Conservation (phyloP, 2,888 invertebrate species). For the Cloeon dipterum region DNA sequence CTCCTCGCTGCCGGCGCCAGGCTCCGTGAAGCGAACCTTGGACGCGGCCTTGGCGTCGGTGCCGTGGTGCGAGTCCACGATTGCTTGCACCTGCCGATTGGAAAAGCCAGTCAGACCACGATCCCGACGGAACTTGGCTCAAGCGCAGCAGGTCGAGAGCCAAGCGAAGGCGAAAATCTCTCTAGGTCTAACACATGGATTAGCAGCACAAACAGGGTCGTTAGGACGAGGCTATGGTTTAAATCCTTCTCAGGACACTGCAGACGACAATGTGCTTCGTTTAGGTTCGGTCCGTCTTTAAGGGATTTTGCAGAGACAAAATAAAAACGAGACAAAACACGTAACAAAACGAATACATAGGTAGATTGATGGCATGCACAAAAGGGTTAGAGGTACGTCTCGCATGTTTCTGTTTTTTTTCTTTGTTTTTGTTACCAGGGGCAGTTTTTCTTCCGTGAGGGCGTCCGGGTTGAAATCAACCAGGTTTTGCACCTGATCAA, state of each 20-base stretch:
- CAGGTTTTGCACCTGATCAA: slow-evolving; percentile 45
- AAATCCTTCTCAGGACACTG: too few relatives aligned
- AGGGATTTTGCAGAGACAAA: too few relatives aligned
- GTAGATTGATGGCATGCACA: not conserved
- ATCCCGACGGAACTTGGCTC: slow-evolving; percentile 6
- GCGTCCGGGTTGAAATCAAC: slow-evolving; percentile 65
- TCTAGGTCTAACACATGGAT: too few relatives aligned
- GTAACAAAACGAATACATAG: not conserved
- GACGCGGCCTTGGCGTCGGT: slow-evolving; percentile 48
- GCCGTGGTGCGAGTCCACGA: slow-evolving; percentile 75
- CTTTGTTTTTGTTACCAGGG: slow-evolving; percentile 43
- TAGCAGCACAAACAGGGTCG: too few relatives aligned
- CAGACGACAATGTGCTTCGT: too few relatives aligned
- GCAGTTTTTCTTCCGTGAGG: slow-evolving; percentile 73
- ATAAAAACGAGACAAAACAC: slow-evolving; percentile 2
- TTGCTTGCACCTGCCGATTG: slow-evolving; percentile 58
- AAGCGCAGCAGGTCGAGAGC: too few relatives aligned
- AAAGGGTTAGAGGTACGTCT: too few relatives aligned
- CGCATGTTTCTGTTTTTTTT: too few relatives aligned
- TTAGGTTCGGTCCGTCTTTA: too few relatives aligned
- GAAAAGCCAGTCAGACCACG: slow-evolving; percentile 3
- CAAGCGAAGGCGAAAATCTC: too few relatives aligned
- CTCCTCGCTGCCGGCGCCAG: slow-evolving; percentile 15
- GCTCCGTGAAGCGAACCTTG: slow-evolving; percentile 74
- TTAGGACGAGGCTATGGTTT: too few relatives aligned